These are phyloP conservation scores for Diloba caeruleocephala DNA, from an alignment of 2,888 invertebrate species.

Conservation along the genomic window DNA sequence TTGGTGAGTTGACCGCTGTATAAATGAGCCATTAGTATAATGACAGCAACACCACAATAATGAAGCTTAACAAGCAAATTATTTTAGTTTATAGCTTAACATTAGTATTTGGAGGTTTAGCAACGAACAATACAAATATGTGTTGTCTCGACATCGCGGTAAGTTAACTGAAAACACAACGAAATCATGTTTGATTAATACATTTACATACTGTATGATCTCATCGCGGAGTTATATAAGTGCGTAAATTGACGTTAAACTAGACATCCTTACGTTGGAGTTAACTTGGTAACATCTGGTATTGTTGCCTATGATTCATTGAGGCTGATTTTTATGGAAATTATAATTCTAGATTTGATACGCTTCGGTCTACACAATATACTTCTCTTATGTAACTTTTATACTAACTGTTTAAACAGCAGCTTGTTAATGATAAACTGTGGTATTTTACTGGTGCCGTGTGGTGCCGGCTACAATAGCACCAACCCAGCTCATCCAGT, in stretches of 20 bases:
- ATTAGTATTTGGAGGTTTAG: slow-evolving; percentile 25
- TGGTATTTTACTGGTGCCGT: too few species aligned
- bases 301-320: slow-evolving; percentile 46
- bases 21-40: slow-evolving; percentile 18
- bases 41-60: slow-evolving; percentile 21
- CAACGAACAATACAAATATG: not conserved
- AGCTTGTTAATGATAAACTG: too few species aligned
- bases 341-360: slow-evolving; percentile 45
- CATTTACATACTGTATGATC: slow-evolving; percentile 65
- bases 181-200: slow-evolving; percentile 59
- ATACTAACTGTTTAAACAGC: not conserved
- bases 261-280: slow-evolving; percentile 64
- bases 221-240: slow-evolving; percentile 66
- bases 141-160: slow-evolving; percentile 24
- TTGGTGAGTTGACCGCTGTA: slow-evolving; percentile 5
- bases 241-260: slow-evolving; percentile 75
- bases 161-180: slow-evolving; percentile 31
- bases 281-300: slow-evolving; percentile 35
- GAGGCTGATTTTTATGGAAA: slow-evolving; percentile 35
- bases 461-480: too few species aligned
- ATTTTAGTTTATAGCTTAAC: slow-evolving; percentile 27
- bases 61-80: slow-evolving; percentile 28
- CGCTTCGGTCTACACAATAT: slow-evolving; percentile 19
- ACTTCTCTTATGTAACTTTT: too few species aligned
- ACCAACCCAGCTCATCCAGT: too few species aligned